Evolutionary conservation across 2,888 invertebrate species (phyloP).

Genomic region (Lithophane ornitopus): DNA sequence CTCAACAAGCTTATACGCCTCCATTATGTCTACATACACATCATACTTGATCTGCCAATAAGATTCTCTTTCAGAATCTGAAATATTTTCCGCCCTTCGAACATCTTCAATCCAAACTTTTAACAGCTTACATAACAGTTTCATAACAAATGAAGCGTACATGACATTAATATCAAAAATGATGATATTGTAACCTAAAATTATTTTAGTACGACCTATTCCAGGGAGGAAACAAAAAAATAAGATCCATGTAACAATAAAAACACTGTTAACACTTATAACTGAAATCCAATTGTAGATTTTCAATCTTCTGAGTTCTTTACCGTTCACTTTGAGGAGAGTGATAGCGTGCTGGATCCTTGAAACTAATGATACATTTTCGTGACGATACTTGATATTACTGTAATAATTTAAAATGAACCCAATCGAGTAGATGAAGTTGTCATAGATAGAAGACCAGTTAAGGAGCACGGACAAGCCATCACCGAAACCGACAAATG

Average conservation of each 20-base stretch:
- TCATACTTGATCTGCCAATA: slow-evolving; percentile 36
- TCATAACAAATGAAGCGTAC: slow-evolving; percentile 28
- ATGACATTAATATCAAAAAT: slow-evolving; percentile 39
- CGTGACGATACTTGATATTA: slow-evolving; percentile 16
- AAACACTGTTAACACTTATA: slow-evolving; percentile 15
- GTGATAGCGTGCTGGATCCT: slow-evolving; percentile 34
- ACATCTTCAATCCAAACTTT: slow-evolving; percentile 32
- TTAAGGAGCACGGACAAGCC: accelerated
- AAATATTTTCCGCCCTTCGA: not conserved
- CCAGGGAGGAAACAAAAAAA: accelerated
- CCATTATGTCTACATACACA: slow-evolving; percentile 24
- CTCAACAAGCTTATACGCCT: slow-evolving; percentile 33
- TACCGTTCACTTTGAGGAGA: slow-evolving; percentile 22
- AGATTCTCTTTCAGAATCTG: not conserved
- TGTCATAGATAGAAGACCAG: not conserved
- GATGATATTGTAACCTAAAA: not conserved
- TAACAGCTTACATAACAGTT: slow-evolving; percentile 12
- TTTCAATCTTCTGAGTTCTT: slow-evolving; percentile 21
- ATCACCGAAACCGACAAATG: not conserved
- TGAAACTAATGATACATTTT: slow-evolving; percentile 16
- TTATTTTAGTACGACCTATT: not conserved
- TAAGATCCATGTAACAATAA: not conserved
- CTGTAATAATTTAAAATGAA: slow-evolving; percentile 18
- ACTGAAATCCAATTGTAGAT: slow-evolving; percentile 35
- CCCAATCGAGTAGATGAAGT: not conserved